A percentile compares a stretch with the other conserved stretches of the same genome.
These are phyloP conservation scores for Hydractinia symbiolongicarpus DNA, from an alignment of 30 jellyfish, hydroid and myxozoan genomes.

Conservation along the genomic window DNA sequence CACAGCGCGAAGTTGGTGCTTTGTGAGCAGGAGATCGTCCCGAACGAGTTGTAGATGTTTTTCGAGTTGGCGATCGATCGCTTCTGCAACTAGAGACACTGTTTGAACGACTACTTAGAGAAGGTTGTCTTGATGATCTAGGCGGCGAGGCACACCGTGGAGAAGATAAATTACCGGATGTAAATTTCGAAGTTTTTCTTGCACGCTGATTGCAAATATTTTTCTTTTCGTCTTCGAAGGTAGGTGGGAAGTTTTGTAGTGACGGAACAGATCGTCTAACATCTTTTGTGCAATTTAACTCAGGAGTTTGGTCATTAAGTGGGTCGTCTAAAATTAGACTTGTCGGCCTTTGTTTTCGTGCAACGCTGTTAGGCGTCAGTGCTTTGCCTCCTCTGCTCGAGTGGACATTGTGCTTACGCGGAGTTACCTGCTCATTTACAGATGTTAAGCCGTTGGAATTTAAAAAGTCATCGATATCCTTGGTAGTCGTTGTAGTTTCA, in stretches of 20 bases:
- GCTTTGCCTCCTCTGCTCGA: neutral
- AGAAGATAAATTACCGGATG: neutral
- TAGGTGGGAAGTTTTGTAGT: neutral
- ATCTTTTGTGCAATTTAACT: neutral
- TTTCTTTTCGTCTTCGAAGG: neutral
- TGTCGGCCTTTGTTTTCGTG: neutral
- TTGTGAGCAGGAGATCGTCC: neutral
- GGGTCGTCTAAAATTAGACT: neutral
- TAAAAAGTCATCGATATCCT: neutral
- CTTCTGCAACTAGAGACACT: neutral
- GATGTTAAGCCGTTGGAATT: neutral
- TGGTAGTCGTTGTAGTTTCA: neutral
- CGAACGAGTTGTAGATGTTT: neutral
- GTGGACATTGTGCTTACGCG: neutral
- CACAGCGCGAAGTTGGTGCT: slow-evolving; percentile 4
- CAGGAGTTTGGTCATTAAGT: neutral
- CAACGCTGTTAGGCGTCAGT: neutral
- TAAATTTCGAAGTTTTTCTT: neutral
- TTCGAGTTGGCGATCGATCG: neutral
- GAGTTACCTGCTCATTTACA: neutral
- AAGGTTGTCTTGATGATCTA: neutral
- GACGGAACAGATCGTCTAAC: neutral
- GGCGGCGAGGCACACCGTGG: neutral
- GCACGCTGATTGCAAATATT: neutral
- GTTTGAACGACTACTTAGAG: neutral